Evolutionary conservation across 1,140 invertebrate genomes (phyloP), one percentile per base, ranked within the genome.

Genomic region (Neodiprion fabricii): DNA sequence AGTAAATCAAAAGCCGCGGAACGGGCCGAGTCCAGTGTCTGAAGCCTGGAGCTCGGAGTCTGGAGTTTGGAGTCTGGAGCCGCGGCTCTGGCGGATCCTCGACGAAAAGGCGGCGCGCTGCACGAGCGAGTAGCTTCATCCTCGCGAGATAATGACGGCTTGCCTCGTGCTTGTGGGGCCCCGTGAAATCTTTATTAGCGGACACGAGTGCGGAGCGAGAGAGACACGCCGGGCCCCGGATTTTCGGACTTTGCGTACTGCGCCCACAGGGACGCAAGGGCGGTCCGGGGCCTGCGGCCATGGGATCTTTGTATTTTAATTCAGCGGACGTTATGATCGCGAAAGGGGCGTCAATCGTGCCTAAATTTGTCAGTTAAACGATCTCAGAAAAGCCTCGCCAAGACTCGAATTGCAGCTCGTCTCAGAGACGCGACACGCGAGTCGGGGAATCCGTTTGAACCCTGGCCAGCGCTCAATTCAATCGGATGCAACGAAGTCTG

Each of bases 161-260:
- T 61, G 53, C 53, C 11, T 40, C 28, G 28, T 40, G 28, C 28
- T 40, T 40, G 28, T 40, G 28, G 28, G 28, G 28, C 28, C n/a
- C 53, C 53, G 53, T 61, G 53, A 61, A 61, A 61, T 61, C 53
- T 61, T 61, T 61, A 61, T 61, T 61, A 61, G 53, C 53, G 53
- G n/a, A 61, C 11, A 17, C 53, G 53, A 61, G 53, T 61, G 28
- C 28, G 28, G 53, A 61, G 53, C 7, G n/a, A 12, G 53, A 17
- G 53, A 17, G 53, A 61, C 53, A 61, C 53, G 53, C 11, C 28
- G 53, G 53, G 53, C 53, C 53, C n/a, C 53, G 53, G 53, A 61
- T 17, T 61, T 61, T 61, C 4, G 53, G 53, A 61, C 53, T 61
- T 61, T 61, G 53, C 11, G 7, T 17, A 14, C n/a, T 61, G 53